Conservation (phyloP, 2,113 vertebrate species). For the Pan paniscus region DNA sequence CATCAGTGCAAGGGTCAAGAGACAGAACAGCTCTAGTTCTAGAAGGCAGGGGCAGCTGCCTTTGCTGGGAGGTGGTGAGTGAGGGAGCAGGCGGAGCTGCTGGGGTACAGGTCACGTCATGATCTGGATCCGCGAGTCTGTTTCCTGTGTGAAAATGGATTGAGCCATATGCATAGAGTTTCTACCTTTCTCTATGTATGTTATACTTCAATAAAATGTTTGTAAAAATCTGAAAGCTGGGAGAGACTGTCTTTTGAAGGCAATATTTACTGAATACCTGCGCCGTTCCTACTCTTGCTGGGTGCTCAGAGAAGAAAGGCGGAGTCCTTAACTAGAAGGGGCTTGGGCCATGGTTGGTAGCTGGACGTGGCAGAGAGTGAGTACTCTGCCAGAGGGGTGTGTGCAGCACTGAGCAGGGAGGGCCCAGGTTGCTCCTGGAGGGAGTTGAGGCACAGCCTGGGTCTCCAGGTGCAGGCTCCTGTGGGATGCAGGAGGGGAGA, state of each 20-base stretch:
- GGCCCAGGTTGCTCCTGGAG: background rate
- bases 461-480: background rate
- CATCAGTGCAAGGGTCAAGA: background rate
- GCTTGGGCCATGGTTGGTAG: fast-evolving
- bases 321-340: background rate
- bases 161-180: fast-evolving
- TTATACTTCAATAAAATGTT: background rate
- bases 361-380: fast-evolving
- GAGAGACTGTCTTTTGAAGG: background rate
- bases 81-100: fast-evolving
- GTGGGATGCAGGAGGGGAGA: background rate
- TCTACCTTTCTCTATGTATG: background rate
- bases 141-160: background rate
- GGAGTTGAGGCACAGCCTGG: background rate
- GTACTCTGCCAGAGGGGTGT: fast-evolving
- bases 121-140: fast-evolving
- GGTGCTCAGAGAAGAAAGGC: background rate
- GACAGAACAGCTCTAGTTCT: background rate
- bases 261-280: background rate
- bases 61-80: background rate
- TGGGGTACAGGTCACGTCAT: background rate
- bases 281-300: background rate
- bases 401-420: fast-evolving
- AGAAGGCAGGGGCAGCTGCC: background rate
- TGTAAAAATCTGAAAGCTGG: background rate